phyloP scores from a whole-genome alignment of 2,888 invertebrate genomes.

The Eilema griseolum region DNA sequence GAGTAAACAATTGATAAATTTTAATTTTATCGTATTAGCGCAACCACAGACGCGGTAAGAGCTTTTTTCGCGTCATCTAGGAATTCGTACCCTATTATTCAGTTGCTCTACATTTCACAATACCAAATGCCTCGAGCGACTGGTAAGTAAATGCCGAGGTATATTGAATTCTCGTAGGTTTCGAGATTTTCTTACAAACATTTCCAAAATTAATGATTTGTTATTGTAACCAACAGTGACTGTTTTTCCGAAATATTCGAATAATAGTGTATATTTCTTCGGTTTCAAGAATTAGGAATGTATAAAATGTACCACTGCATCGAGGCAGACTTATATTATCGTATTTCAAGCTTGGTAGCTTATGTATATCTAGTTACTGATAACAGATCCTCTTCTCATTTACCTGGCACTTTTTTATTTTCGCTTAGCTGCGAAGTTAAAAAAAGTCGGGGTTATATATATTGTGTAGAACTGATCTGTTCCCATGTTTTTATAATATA shows the following conservation, averaged over 20 bases:
- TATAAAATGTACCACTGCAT: no score
- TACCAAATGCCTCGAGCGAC: not conserved
- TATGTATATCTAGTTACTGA: not conserved
- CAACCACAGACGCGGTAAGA: not conserved
- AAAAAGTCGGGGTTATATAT: no score
- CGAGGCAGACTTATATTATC: no score
- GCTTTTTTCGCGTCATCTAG: not conserved
- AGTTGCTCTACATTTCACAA: not conserved
- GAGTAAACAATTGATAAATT: no score
- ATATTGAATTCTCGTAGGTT: not conserved
- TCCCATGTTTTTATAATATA: no score
- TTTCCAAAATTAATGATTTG: not conserved
- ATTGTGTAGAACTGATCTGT: not conserved
- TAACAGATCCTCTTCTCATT: no score
- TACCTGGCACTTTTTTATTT: no score
- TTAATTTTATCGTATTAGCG: not conserved
- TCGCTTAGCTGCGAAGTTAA: no score
- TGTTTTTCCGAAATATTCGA: not conserved
- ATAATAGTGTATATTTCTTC: no score
- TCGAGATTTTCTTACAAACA: slow-evolving; percentile 11
- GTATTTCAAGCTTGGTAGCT: no score
- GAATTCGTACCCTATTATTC: not conserved
- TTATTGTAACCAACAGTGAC: not conserved
- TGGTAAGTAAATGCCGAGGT: not conserved
- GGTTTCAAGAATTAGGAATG: no score